Conservation (phyloP, 2,113 vertebrate species). For the Mustelus asterias region DNA sequence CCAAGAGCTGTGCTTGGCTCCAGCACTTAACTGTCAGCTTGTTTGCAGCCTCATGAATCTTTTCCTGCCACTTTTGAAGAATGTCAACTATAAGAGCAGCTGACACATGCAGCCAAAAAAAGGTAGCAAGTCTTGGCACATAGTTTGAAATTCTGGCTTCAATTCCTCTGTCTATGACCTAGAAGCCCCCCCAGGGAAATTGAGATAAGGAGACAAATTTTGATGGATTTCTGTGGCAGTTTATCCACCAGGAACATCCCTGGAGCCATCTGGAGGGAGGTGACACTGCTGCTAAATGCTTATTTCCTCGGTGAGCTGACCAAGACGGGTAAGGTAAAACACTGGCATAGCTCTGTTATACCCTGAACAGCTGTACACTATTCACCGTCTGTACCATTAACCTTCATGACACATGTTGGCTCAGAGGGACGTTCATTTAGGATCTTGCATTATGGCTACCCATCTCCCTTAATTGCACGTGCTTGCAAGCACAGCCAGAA, state of each 20-base stretch:
- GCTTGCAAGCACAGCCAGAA: not conserved
- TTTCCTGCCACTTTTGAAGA: slow-evolving; percentile 8
- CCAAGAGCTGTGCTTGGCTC: not conserved
- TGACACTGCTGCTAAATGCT: not conserved
- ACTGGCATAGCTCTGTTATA: not conserved
- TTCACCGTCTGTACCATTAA: not conserved
- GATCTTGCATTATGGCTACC: not conserved
- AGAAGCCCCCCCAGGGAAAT: not conserved
- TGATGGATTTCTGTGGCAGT: not conserved
- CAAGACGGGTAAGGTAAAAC: not conserved
- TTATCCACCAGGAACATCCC: not conserved
- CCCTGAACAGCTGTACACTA: not conserved
- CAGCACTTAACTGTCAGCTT: not conserved
- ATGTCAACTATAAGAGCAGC: not conserved
- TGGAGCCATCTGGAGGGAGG: not conserved
- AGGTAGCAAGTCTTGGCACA: not conserved
- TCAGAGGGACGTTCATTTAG: not conserved
- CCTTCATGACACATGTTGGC: not conserved
- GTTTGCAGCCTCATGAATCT: not conserved
- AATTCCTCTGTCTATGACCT: not conserved
- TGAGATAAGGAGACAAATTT: not conserved
- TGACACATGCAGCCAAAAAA: not conserved
- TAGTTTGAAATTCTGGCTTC: no score
- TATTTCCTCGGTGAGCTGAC: not conserved
- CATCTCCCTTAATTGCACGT: not conserved